Percentiles rank a stretch among this genome's conserved stretches.
These are phyloP conservation scores for Podotricha telesiphe DNA, from an alignment of 2,888 invertebrate species.

Conservation along the genomic window DNA sequence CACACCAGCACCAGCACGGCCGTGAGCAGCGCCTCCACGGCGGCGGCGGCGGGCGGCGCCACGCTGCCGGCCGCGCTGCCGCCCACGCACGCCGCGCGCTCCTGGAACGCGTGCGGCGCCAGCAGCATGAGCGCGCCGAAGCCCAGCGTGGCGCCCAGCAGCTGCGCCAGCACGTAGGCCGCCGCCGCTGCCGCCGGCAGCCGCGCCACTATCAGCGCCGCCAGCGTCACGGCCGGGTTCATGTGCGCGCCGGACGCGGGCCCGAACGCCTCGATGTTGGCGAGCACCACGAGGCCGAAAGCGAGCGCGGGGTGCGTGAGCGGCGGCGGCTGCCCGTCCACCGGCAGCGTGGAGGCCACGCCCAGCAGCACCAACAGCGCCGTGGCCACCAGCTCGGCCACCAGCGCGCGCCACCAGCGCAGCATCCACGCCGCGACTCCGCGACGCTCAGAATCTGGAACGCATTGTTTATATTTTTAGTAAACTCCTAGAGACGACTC, in stretches of 20 bases:
- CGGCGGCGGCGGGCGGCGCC: constrained; percentile 57
- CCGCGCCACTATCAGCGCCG: constrained; percentile 82
- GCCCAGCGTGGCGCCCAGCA: constrained; percentile 61
- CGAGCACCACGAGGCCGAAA: constrained; percentile 68
- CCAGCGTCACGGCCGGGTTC: constrained; percentile 90
- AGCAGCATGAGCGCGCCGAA: constrained; percentile 58
- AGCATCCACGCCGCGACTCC: constrained; percentile 53
- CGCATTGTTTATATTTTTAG: no score
- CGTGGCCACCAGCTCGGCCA: constrained; percentile 65
- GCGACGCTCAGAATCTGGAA: constrained; percentile 11
- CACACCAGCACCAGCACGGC: constrained; percentile 60
- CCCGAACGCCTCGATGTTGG: constrained; percentile 80
- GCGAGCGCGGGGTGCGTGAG: constrained; percentile 66
- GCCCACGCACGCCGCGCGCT: constrained; percentile 32
- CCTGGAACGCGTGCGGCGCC: constrained; percentile 45
- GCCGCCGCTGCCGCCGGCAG: constrained; percentile 63
- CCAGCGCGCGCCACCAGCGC: constrained; percentile 69
- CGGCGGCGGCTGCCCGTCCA: constrained; percentile 43
- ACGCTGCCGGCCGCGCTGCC: constrained; percentile 48
- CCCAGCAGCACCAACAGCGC: constrained; percentile 73
- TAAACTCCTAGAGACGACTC: no score
- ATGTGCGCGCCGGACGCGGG: constrained; percentile 90
- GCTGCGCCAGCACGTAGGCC: constrained; percentile 62
- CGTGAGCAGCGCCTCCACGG: constrained; percentile 61
- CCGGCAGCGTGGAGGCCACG: constrained; percentile 57